Conservation (phyloP, 2,113 vertebrate species). For the Nanorana parkeri region DNA sequence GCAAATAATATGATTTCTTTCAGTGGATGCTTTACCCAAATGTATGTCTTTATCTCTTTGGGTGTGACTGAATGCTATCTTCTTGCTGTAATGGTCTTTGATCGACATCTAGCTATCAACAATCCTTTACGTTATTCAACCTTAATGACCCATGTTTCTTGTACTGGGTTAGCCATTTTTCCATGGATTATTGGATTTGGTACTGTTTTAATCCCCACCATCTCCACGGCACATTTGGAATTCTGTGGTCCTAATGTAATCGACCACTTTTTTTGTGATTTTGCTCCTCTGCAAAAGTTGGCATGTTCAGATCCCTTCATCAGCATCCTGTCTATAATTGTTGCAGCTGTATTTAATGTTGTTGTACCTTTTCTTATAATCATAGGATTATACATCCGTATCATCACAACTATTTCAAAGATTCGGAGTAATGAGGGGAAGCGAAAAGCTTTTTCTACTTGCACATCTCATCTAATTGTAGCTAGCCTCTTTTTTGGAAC, state of each 20-base stretch:
- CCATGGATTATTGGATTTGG: conserved; percentile 61
- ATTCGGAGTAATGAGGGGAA: not conserved
- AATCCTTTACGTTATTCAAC: conserved; percentile 59
- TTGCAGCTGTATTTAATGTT: not conserved
- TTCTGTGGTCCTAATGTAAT: conserved; percentile 64
- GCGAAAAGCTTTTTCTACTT: conserved; percentile 43
- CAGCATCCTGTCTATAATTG: conserved; percentile 40
- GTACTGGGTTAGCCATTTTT: conserved; percentile 51
- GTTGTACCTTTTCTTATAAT: conserved; percentile 12
- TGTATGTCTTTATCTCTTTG: not conserved
- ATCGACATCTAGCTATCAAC: conserved; percentile 63
- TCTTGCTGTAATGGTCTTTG: conserved; percentile 60
- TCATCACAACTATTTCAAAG: not conserved
- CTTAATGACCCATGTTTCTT: conserved; percentile 59
- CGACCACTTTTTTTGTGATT: too few relatives aligned
- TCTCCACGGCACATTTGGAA: conserved; percentile 60
- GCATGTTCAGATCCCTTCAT: conserved; percentile 60
- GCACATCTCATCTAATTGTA: conserved; percentile 33
- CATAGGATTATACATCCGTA: not conserved
- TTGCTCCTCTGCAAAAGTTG: conserved; percentile 59
- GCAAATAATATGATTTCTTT: conserved; percentile 11
- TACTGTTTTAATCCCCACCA: conserved; percentile 57
- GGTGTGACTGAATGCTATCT: conserved; percentile 11
- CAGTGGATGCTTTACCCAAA: conserved; percentile 10
- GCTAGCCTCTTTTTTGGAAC: conserved; percentile 16